Base-by-base conservation (phyloP, 2,113 vertebrate genomes). In the Maylandia zebra region DNA sequence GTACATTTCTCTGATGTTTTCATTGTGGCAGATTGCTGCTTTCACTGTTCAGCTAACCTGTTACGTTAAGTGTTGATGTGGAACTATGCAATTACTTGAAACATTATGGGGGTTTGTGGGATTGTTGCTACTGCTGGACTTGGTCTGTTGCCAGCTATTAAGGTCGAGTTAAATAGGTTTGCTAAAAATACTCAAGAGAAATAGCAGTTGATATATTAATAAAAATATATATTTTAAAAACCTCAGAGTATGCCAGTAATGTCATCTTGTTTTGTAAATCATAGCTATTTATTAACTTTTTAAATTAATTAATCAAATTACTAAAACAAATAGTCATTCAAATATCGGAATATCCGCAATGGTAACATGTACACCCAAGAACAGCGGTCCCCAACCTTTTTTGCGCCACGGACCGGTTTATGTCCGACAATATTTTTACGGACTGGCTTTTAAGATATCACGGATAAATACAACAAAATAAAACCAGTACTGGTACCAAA, bases 391-490 rank as follows among this genome's bases (percentile, higher is more conserved):
- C 30, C 59, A 64, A 1, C 59, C 16, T 64, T 64, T 64, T 64
- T 36, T 4, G 30, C 1, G 1, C 59, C 4, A 36, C 2, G 4
- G 16, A 1, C 59, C 16, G 5, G 3, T 7, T 64, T 34, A 34
- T 64, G 30, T 34, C 59, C 9, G 3, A 19, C 59, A 64, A 3
- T 64, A 64, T 34, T 64, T 64, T 64, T 7, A 64, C 0, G 6
- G 30, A 36, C 30, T 4, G 0, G 16, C 59, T 11, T 64, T 64
- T 64, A 64, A 64, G 30, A 6, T 34, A 3, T 64, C 59, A 19
- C 9, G 5, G 30, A 64, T 64, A 19, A 64, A 34, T 64, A 19
- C 6, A 64, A 64, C 30, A 4, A 64, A 64, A 64, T 64, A 64
- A 36, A 64, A 1, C 9, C 30, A 34, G 59, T 64, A 11, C 59